These are phyloP conservation scores for Pandemis heparana DNA, from an alignment of 2,888 invertebrate genomes.

Conservation along the genomic window DNA sequence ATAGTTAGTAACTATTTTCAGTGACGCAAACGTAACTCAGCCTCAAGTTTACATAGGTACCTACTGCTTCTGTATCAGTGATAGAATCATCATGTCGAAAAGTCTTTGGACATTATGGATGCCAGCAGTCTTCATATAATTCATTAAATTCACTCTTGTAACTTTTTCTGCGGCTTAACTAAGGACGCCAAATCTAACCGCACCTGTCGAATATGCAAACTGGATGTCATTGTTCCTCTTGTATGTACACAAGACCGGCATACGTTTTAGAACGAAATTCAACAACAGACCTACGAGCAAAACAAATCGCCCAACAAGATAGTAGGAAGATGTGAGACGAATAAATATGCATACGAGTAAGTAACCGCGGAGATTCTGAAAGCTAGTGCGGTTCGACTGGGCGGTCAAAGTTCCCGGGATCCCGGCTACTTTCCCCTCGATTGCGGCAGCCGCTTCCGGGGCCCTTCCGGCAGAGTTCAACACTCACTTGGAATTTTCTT, in stretches of 20 bases:
- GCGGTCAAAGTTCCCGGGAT: conserved; percentile 67
- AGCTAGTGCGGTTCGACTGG: conserved; percentile 55
- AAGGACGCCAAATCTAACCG: too few species aligned
- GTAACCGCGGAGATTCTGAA: conserved; percentile 34
- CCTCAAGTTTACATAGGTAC: too few species aligned
- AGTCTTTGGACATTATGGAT: too few species aligned
- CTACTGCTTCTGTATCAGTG: too few species aligned
- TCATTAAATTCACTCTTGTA: too few species aligned
- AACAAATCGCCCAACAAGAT: conserved; percentile 39
- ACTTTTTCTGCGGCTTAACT: too few species aligned
- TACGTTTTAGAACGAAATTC: not conserved
- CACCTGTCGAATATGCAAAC: not conserved
- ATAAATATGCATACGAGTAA: conserved; percentile 39
- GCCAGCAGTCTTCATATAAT: too few species aligned
- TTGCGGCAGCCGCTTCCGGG: conserved; percentile 70
- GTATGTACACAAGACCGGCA: not conserved
- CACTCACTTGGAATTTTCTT: conserved; percentile 59
- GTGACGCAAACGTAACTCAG: too few species aligned
- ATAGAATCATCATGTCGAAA: too few species aligned
- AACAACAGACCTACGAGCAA: conserved; percentile 5
- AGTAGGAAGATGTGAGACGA: conserved; percentile 34
- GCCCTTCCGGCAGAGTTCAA: conserved; percentile 63
- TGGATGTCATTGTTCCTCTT: not conserved
- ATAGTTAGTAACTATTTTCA: too few species aligned
- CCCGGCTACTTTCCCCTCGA: conserved; percentile 70